These are phyloP conservation scores for Myotis yumanensis DNA, from an alignment of 2,113 vertebrate species.

Conservation along the genomic window DNA sequence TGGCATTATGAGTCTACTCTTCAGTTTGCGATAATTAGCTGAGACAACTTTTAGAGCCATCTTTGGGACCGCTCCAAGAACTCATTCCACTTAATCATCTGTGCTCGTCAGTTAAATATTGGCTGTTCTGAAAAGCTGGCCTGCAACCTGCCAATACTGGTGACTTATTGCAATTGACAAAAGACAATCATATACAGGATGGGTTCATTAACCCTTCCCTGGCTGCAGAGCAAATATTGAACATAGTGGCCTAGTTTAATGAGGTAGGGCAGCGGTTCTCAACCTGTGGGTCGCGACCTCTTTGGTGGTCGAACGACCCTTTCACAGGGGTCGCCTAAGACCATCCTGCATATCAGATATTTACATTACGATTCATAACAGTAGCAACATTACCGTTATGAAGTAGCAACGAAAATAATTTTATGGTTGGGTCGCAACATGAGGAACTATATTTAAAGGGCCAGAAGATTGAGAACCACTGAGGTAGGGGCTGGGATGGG, in stretches of 20 bases:
- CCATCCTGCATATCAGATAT: too few relatives aligned
- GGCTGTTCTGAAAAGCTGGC: constrained; percentile 30
- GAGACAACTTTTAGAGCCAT: constrained; percentile 50
- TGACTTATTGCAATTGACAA: constrained; percentile 54
- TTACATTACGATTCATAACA: too few relatives aligned
- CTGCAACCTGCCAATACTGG: constrained; percentile 44
- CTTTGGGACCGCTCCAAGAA: constrained; percentile 49
- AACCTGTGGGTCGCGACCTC: too few relatives aligned
- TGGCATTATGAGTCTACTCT: neutral
- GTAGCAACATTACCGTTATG: too few relatives aligned
- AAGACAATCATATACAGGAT: constrained; percentile 17
- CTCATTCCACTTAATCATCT: constrained; percentile 57
- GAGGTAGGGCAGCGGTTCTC: neutral
- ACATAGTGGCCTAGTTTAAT: neutral
- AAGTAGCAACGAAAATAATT: too few relatives aligned
- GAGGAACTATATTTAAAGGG: too few relatives aligned
- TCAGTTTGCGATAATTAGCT: constrained; percentile 37
- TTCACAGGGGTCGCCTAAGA: too few relatives aligned
- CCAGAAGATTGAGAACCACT: too few relatives aligned
- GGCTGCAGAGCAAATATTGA: neutral
- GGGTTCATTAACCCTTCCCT: neutral
- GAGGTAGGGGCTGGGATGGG: neutral
- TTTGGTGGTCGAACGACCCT: too few relatives aligned
- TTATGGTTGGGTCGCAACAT: too few relatives aligned
- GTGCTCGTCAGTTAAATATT: constrained; percentile 64